These are phyloP conservation scores for Xiphias gladius DNA, from an alignment of 2,113 vertebrate genomes.

Conservation along the genomic window DNA sequence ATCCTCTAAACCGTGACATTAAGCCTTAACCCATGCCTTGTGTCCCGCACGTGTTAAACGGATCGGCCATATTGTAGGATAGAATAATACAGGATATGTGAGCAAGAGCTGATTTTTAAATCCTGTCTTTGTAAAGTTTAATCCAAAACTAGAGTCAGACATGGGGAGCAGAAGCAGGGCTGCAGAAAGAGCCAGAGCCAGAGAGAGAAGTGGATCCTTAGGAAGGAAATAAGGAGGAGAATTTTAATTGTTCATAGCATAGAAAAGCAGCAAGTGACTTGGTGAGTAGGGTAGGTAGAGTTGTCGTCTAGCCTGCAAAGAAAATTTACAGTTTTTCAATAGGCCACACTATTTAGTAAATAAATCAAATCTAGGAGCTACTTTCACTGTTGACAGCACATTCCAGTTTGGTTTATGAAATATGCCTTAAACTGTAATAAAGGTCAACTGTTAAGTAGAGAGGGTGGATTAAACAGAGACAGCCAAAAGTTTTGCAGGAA, in stretches of 20 bases:
- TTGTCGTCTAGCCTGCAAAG: not conserved
- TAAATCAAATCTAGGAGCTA: not conserved
- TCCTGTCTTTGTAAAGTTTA: not conserved
- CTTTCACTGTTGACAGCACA: not conserved
- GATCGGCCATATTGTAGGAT: not conserved
- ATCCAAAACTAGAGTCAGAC: not conserved
- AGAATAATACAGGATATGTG: not conserved
- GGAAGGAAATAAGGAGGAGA: not conserved
- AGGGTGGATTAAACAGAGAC: not conserved
- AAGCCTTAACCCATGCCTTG: slow-evolving; percentile 42
- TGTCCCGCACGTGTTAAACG: slow-evolving; percentile 26
- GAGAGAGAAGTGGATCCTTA: not conserved
- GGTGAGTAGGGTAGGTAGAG: not conserved
- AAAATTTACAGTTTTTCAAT: not conserved
- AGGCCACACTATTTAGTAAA: not conserved
- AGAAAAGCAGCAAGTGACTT: not conserved
- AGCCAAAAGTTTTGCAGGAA: not conserved
- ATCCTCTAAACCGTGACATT: slow-evolving; percentile 64
- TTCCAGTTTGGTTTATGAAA: not conserved
- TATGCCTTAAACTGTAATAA: not conserved
- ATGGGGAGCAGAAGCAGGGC: not conserved
- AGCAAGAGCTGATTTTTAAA: slow-evolving; percentile 4
- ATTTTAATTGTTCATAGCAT: not conserved
- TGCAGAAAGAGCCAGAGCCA: not conserved
- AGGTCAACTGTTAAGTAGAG: not conserved